Evolutionary conservation across 92 coral and sea anemone genomes (phyloP).

Genomic region (Phenganax marumi): DNA sequence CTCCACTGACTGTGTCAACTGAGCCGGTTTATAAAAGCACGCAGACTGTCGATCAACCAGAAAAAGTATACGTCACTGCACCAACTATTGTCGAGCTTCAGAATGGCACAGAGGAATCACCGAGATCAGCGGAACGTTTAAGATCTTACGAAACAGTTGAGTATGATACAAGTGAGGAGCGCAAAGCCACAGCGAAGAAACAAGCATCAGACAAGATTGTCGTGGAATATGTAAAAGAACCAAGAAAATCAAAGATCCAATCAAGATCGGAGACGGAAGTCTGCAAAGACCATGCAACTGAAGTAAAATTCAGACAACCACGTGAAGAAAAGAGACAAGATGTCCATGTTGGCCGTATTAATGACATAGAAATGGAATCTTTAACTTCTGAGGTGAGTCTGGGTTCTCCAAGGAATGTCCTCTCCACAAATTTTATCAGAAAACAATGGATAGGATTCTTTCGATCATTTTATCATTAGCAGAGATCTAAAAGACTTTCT

Average conservation of each 20-base stretch:
- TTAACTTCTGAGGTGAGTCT: conserved; percentile 19
- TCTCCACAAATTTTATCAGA: background rate
- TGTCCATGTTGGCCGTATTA: conserved; percentile 36
- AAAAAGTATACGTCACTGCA: conserved; percentile 16
- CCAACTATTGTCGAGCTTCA: conserved; percentile 14
- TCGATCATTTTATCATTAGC: background rate
- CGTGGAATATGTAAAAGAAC: conserved; percentile 24
- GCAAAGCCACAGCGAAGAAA: background rate
- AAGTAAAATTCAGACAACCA: conserved; percentile 23
- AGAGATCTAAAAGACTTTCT: background rate
- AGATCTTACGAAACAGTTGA: background rate
- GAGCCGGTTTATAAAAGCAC: conserved; percentile 6
- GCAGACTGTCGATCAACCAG: background rate
- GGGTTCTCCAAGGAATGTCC: background rate
- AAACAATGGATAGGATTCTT: too few relatives aligned
- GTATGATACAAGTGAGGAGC: background rate
- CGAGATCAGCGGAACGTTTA: background rate
- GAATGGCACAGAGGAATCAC: background rate
- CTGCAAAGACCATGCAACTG: conserved; percentile 24
- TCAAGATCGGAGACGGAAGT: conserved; percentile 4
- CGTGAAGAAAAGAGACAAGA: conserved; percentile 1
- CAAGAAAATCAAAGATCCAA: background rate
- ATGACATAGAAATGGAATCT: conserved; percentile 33
- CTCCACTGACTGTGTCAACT: conserved; percentile 6
- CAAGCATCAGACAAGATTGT: conserved; percentile 21